Evolutionary conservation across 1,140 invertebrate species (phyloP), one percentile per base, ranked within the genome.

Genomic region (Drosophila orena): DNA sequence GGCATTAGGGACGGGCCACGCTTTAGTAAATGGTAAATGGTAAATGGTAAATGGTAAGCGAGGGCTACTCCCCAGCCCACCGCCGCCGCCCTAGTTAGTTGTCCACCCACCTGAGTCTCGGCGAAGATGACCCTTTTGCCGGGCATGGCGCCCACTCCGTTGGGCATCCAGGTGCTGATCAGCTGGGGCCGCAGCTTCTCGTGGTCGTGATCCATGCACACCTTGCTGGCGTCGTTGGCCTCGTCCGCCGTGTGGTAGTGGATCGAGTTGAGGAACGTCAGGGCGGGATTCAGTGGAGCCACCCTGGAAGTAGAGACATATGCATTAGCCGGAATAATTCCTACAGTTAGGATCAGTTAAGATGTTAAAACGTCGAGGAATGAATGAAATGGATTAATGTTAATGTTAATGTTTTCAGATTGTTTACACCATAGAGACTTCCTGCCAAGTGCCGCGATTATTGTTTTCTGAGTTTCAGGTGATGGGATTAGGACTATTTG

Each of bases 201-300:
- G 85, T 97, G 96, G 93, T 98, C 96, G 91, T 98, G 97, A 57
- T 97, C 96, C 65, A 96, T 93, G 92, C 97, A 98, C 0, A 96
- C 95, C 5, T 93, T 93, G 27, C 93, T 93, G 80, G 93, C 72
- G 72, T 91, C 88, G 15, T 74, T 81, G 7, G 79, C 88, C 91
- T 93, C 65, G 91, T 93, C 43, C 79, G 92, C 92, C 83, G 94
- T 89, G 89, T 93, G 89, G 93, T 92, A 93, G 42, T 93, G 90
- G 15, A 95, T 95, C 58, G 95, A 94, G 71, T 95, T 95, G 60
- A 94, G 94, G 91, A 95, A 95, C 30, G 93, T 94, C 58, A 94
- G 79, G 0, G 93, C 93, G 4, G 93, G 93, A 85, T 94, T 94
- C 43, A 90, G 37, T n/a, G 91, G 81, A 35, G 91, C 81, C 49